Evolutionary conservation across 2,888 invertebrate species (phyloP).

Genomic region (Caradrina clavipalpis): DNA sequence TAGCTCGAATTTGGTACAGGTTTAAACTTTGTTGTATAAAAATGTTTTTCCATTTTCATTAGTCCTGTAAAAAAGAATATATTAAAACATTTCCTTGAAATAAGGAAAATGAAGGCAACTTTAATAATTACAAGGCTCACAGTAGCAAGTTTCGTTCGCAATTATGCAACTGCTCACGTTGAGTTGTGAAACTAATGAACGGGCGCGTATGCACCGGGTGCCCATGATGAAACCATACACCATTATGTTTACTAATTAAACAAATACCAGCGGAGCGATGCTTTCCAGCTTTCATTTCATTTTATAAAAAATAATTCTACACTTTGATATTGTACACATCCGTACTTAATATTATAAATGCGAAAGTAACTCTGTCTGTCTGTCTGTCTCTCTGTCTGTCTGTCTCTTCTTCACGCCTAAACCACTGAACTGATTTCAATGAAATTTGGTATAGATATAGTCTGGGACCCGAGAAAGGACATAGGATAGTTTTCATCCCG

Average conservation of each 20-base stretch:
- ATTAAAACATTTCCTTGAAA: neutral
- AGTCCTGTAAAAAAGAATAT: neutral
- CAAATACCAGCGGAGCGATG: slow-evolving; percentile 3
- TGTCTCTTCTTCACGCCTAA: no score
- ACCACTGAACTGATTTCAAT: no score
- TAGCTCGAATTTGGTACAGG: slow-evolving; percentile 10
- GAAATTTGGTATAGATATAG: no score
- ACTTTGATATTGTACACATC: no score
- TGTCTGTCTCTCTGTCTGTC: no score
- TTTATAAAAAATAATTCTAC: neutral
- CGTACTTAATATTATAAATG: no score
- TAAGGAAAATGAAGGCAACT: slow-evolving; percentile 15
- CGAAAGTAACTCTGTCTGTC: no score
- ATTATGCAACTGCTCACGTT: slow-evolving; percentile 52
- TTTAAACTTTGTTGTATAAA: slow-evolving; percentile 13
- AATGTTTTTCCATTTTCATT: slow-evolving; percentile 5
- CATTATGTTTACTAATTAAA: slow-evolving; percentile 41
- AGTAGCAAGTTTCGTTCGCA: slow-evolving; percentile 37
- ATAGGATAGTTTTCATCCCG: no score
- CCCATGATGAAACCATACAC: slow-evolving; percentile 38
- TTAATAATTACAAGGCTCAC: slow-evolving; percentile 18
- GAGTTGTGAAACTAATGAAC: slow-evolving; percentile 46
- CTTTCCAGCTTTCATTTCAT: neutral
- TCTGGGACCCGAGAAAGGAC: no score
- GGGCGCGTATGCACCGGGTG: slow-evolving; percentile 8